Evolutionary conservation across 1,140 invertebrate species (phyloP), one percentile per base, ranked within the genome.

Genomic region (Zaprionus lachaisei): DNA sequence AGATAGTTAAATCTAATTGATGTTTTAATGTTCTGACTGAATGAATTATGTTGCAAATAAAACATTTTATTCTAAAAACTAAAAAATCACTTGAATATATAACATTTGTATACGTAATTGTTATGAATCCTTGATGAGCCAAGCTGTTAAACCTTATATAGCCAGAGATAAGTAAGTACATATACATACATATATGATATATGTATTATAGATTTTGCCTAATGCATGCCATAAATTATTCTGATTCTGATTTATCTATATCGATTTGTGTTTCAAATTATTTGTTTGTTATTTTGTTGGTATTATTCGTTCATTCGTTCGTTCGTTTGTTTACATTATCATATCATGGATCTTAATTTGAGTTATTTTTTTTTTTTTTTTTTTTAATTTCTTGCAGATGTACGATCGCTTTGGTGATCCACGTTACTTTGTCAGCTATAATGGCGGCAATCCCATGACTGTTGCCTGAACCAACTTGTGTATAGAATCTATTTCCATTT

Each of bases 361-460:
- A 20, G n/a, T 44, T 72, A 47, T 47, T 15, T 58, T 0, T 14
- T 49, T 44, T 34, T 15, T 58, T 0, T 14, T 49, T 44, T 34
- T 44, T 44, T 44, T 34, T 44, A 2, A 28, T 28, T 81, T 61
- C 34, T 92, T 92, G 12, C 91, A 92, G 91, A 77, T 83, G 72
- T 92, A 92, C 74, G 80, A 91, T 79, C 87, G 91, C 51, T 92
- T 92, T 71, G 91, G 90, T 66, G 91, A 92, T 83, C 85, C 91
- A 6, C 80, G 91, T 62, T 92, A 92, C 73, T 92, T 92, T 92
- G 86, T 84, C 57, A 85, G 78, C 75, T 92, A 86, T 56, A 91
- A 79, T 61, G 89, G 91, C 37, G 82, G 91, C 69, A 92, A 92
- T 78, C 86, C 81, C 14, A 92, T 92, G 86, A 92, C 91, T 38